phyloP scores from a whole-genome alignment of 2,888 invertebrate species.

The Nemurella pictetii region DNA sequence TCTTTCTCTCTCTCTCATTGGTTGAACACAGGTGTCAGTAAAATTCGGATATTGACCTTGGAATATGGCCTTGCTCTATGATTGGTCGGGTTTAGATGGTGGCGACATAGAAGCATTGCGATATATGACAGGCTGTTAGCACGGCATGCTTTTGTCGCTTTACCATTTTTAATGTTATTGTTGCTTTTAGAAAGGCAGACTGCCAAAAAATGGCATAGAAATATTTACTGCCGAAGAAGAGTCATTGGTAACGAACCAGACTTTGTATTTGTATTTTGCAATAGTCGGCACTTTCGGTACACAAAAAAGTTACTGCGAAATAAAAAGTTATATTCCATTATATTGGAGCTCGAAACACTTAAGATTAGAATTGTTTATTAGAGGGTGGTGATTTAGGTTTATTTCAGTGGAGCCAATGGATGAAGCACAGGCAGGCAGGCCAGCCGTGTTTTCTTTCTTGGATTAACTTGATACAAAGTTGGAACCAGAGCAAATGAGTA shows the following conservation, averaged over 20 bases:
- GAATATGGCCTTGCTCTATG: too few relatives aligned
- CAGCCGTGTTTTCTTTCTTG: conserved; percentile 30
- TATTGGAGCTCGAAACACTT: neutral
- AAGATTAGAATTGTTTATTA: conserved; percentile 2
- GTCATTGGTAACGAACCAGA: neutral
- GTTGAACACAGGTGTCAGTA: too few relatives aligned
- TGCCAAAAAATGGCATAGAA: neutral
- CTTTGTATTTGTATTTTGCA: neutral
- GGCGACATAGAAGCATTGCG: too few relatives aligned
- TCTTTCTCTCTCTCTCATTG: too few relatives aligned
- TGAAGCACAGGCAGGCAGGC: neutral
- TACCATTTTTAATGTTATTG: too few relatives aligned
- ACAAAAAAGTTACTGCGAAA: neutral
- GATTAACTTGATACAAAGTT: conserved; percentile 30
- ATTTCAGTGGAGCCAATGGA: neutral
- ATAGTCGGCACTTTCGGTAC: neutral
- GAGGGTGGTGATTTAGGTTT: conserved; percentile 1
- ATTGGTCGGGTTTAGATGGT: too few relatives aligned
- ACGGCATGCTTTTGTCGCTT: too few relatives aligned
- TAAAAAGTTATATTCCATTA: neutral
- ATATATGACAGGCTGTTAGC: too few relatives aligned
- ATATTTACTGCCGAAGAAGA: neutral
- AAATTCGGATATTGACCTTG: too few relatives aligned
- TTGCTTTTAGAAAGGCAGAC: neutral
- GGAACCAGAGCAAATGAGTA: conserved; percentile 32